Evolutionary conservation across 2,888 invertebrate species (phyloP), one percentile per base, ranked within the genome.

Genomic region (Drosophila meridionalis): DNA sequence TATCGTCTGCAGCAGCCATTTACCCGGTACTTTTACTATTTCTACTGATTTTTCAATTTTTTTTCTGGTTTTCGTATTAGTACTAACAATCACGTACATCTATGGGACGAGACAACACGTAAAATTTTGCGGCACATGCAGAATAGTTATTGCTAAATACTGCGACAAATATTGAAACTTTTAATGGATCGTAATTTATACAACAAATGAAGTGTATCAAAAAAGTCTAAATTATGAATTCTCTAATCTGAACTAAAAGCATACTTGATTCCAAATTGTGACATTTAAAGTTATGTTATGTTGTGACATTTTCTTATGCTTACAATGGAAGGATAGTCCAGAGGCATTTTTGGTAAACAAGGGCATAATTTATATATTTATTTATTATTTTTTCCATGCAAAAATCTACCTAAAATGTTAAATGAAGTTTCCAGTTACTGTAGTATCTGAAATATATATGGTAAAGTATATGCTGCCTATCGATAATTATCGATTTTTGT

Each of bases 111-210:
- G 5, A 6, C 20, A 20, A 38, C 40, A 70, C 69, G 40, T 52
- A 7, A 40, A 70, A 60, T 70, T 69, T 69, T 11, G 53, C 60
- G 45, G 45, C 20, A 68, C 14, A 36, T 47, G 57, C 63, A 47
- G 26, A 36, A 43, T 34, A 34, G 7, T 28, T 20, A 28, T 1
- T 40, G 34, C n/a, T 40, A 58, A 38, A 58, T 2, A 28, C 34
- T 26, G 61, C 12, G 7, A 28, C 12, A 11, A 57, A 36, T n/a
- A 30, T 30, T 9, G 8, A 57, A 63, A 36, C 38, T 50, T 57
- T 20, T 1, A n/a, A 69, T 42, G 4, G 56, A 57, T 38, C 9
- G 26, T 57, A 52, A 52, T 57, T 57, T 56, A 47, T 38, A 30
- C 9, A 69, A 42, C 65, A 30, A 64, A 6, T 26, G 34, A 34